Conservation (phyloP, 64 coral and sea anemone genomes). For the Cladopsammia gracilis region DNA sequence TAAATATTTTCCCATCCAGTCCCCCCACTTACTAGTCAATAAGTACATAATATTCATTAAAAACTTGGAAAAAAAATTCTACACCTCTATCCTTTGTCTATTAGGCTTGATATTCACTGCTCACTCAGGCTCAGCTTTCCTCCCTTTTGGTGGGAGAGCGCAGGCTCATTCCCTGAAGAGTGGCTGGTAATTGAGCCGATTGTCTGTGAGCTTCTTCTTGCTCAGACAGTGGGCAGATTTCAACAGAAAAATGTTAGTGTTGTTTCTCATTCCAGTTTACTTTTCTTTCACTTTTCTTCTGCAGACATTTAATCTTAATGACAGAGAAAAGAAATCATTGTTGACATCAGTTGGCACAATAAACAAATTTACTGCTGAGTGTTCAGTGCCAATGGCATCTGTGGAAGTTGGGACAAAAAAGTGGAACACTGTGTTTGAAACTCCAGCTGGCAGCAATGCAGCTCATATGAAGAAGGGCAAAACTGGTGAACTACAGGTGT, state of each 20-base stretch:
- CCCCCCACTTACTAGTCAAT: too few species aligned
- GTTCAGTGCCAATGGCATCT: not conserved
- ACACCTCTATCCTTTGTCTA: too few species aligned
- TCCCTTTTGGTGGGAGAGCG: too few species aligned
- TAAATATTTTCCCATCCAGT: too few species aligned
- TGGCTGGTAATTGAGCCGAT: too few species aligned
- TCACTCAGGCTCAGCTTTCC: too few species aligned
- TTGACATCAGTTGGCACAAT: constrained; percentile 8
- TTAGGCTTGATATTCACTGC: too few species aligned
- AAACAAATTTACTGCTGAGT: not conserved
- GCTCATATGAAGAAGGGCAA: not conserved
- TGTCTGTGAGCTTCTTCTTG: too few species aligned
- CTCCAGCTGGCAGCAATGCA: not conserved
- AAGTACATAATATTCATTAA: too few species aligned
- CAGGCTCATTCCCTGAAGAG: too few species aligned
- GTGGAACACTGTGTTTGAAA: constrained; percentile 5
- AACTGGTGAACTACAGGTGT: not conserved
- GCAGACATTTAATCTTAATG: constrained; percentile 75
- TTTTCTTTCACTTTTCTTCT: not conserved
- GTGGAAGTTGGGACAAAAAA: not conserved
- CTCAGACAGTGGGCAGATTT: not conserved
- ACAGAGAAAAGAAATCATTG: constrained; percentile 27
- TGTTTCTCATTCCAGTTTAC: too few species aligned
- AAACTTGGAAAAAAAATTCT: too few species aligned
- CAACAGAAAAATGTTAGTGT: not conserved